Base-by-base conservation (phyloP, 2,797 vertebrate genomes). In the Anniella stebbinsi region DNA sequence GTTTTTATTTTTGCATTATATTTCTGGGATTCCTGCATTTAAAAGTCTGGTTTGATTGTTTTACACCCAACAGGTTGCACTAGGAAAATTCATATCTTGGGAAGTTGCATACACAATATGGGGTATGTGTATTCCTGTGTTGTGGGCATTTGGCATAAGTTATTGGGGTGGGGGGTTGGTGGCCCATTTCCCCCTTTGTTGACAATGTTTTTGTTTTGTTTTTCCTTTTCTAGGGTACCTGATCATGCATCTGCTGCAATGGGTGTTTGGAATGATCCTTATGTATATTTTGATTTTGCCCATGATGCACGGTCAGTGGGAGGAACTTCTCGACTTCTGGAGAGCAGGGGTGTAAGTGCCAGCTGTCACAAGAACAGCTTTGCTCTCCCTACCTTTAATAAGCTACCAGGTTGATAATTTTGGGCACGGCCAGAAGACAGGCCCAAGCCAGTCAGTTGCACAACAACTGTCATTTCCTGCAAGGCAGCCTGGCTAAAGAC, bases 21-120 rank as follows among this genome's bases (percentile, higher is more conserved):
- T 38, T 57, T 76, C 9, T 17, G 12, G 13, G 23, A 89, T 77
- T 28, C 48, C 48, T 54, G n/a, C 33, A n/a, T 51, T 63, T 54
- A 54, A 83, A 25, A 3, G 80, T 36, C 30, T 88, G 54, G 86
- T 92, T 90, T 88, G 76, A 30, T 89, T 92, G 89, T 87, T 84
- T 25, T 89, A 88, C 66, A 70, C 33, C 33, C 96, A 98, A 90
- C 80, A 90, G 98, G 98, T 98, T 89, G 97, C 98, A 83, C 98
- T 98, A 88, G 97, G 98, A 80, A 98, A 98, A 94, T 99, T 98
- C 94, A 98, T 98, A 3, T 98, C 98, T 51, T 99, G 98, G 98
- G 98, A 99, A 88, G 98, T 99, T 73, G 98, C 98, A 0, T 98
- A 98, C 80, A 98, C 98, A 15, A 90, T 99, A 18, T 99, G 98